Evolutionary conservation across 2,888 invertebrate genomes (phyloP), one percentile per base, ranked within the genome.

Genomic region (Andrena haemorrhoa): DNA sequence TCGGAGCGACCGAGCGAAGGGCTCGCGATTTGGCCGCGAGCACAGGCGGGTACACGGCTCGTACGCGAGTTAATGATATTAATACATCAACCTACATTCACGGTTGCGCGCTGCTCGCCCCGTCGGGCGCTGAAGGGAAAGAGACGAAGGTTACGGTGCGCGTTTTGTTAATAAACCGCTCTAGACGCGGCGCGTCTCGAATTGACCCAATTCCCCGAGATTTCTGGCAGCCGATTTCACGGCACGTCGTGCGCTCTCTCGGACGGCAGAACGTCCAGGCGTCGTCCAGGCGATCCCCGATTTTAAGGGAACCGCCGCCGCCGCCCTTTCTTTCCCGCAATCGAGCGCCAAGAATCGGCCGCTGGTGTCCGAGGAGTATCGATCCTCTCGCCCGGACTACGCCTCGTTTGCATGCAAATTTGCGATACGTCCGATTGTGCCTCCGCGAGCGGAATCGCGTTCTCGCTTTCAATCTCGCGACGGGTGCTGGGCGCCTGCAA

Each of bases 171-270:
- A 88, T 87, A 88, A 88, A 86, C 81, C 82, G 68, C 79, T 63
- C 71, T 72, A 65, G 79, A 64, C 41, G 64, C 74, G 60, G 70
- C 69, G 75, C 58, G 51, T 51, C 60, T 75, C 88, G 86, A 78
- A 89, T 89, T 82, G 90, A 90, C 90, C 90, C 75, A 89, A 90
- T 90, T 90, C 87, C 86, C 76, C 6, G 31, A 73, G 75, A 87
- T 84, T 89, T 82, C 88, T 90, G 90, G 90, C 90, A 90, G 72
- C 80, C 72, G 76, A 83, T 81, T 79, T 75, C 74, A 71, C 70
- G 41, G 81, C 75, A 68, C 66, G 56, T 66, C 78, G 58, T 23
- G 41, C 26, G 5, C 49, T 71, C 68, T 16, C 53, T 26, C 66
- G 60, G 8, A 41, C 26, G 10, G 53, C 29, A 47, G 23, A 60